Evolutionary conservation across 2,113 vertebrate species (phyloP).

Genomic region (Heptranchias perlo): DNA sequence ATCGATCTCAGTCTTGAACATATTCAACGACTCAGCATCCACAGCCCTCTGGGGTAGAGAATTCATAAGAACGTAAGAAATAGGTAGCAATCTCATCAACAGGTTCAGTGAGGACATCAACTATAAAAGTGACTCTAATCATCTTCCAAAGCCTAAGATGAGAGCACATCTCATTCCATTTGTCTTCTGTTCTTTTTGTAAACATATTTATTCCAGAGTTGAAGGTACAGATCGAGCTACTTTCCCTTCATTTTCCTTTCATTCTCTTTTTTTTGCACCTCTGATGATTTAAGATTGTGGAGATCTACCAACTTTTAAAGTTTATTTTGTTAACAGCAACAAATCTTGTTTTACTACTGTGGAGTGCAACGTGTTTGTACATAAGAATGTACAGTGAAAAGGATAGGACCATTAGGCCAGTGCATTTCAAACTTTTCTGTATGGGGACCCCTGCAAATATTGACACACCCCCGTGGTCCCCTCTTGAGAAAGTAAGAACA

Average conservation of each 20-base stretch:
- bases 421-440: background rate
- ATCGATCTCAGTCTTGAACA: too few relatives aligned
- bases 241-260: background rate
- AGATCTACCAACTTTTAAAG: too few relatives aligned
- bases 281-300: too few relatives aligned
- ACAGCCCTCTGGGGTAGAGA: too few relatives aligned
- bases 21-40: too few relatives aligned
- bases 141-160: background rate
- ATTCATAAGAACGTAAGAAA: too few relatives aligned
- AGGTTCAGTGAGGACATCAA: background rate
- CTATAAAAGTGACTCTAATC: background rate
- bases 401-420: background rate
- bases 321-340: too few relatives aligned
- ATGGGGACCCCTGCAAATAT: background rate
- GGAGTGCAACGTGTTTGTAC: background rate
- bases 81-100: background rate
- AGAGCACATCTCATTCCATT: background rate
- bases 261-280: too few relatives aligned
- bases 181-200: background rate
- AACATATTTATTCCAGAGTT: background rate
- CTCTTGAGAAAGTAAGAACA: too few relatives aligned
- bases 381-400: background rate
- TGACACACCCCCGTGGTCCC: too few relatives aligned
- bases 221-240: background rate
- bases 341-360: too few relatives aligned